Evolutionary conservation across 2,888 invertebrate genomes (phyloP), one percentile per base, ranked within the genome.

Genomic region (Macrophya alboannulata): DNA sequence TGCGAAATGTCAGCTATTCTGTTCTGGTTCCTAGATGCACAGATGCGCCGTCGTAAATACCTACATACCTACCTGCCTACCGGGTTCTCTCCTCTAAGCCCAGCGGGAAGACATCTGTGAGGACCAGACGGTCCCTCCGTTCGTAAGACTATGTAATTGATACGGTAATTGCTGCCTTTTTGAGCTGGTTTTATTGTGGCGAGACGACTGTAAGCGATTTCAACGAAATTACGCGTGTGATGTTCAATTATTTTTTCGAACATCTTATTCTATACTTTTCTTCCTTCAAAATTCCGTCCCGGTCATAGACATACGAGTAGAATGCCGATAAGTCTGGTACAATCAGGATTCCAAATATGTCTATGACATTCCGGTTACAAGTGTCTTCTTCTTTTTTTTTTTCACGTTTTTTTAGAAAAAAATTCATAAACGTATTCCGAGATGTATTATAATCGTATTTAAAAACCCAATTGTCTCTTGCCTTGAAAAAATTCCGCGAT

Each of bases 21-120:
- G n/a, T 74, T 74, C 62, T 25, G 62, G 81, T 81, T 81, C 81
- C 81, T 81, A 81, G 81, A 81, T 43, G 81, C 81, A 81, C 81
- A 81, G 81, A 81, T 81, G 81, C 21, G 40, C 55, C 62, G 45
- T 59, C 59, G 59, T 81, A 81, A 81, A 81, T 81, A 43, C 81
- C 81, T 4, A 43, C n/a, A 43, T 72, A 21, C 72, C 72, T 21
- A 43, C 43, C 43, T 77, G 31, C 77, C 31, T 21, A 79, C 40
- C 59, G 43, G 59, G n/a, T 62, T 17, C 81, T 62, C 81, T 40
- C 43, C 21, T 12, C 21, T 12, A 62, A 37, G 43, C 81, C 81
- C 59, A 62, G 59, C 81, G 81, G 81, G 62, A 62, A 81, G 81
- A 81, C 81, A 81, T 81, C 81, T 81, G 81, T 62, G 59, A 37